Evolutionary conservation across 2,113 vertebrate species (phyloP), one percentile per base, ranked within the genome.

Genomic region (Chaetorhynchus papuensis): DNA sequence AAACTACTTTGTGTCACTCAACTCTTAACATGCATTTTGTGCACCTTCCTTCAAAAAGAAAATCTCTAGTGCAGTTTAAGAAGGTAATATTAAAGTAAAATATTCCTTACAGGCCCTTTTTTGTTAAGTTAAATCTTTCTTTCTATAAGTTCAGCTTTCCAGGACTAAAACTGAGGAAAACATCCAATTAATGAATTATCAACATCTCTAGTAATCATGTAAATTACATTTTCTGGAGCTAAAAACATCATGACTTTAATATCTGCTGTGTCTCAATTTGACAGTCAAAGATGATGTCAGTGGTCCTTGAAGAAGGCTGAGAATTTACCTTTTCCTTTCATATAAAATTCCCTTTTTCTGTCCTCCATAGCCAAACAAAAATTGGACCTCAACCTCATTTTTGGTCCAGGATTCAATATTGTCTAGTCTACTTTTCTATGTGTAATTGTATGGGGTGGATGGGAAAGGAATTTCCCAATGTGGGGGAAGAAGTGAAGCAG

Each of bases 361-460:
- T 74, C 47, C 56, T 54, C 4, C 22, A n/a, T 10, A 2, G 15
- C 64, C 71, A 80, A 30, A 8, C 24, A 60, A 52, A 78, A 92
- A 66, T 23, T 47, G 33, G 24, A 80, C 10, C 5, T 68, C 28
- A 64, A 49, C 8, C 3, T 35, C 8, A 15, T 26, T 88, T 88
- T 74, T 57, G 18, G 41, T 77, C 47, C 37, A 75, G 39, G 45
- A 63, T 24, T 76, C 28, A 30, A 16, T 61, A 83, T 15, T 41
- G 33, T 68, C 83, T 64, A 86, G 41, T 23, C 52, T 81, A 53
- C 45, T 69, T 87, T 95, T 95, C 65, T 83, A 33, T 14, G 50
- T 45, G 27, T 53, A 70, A 60, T 80, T 83, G 18, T 35, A 47
- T 13, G 28, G 35, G 45, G 30, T 17, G 27, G 26, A 23, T 65